Base-by-base conservation (phyloP, 2,888 invertebrate species). In the Diarsia dahlii region DNA sequence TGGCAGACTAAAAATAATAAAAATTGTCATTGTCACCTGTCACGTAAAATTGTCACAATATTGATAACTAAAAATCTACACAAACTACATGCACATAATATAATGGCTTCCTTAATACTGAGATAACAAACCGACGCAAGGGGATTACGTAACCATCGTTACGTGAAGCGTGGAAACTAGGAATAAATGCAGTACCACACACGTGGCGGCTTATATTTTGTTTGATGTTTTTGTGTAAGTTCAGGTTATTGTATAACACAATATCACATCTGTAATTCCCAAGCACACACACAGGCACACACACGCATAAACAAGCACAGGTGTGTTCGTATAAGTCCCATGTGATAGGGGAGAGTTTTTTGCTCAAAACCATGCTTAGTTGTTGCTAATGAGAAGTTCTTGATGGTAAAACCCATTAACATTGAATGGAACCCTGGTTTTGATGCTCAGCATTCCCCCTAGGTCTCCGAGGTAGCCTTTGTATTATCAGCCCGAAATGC, bases 101-200 rank as follows among this genome's bases (percentile, higher is more conserved):
- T 52, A 23, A 52, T 45, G 23, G 23, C 39, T 52, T 20, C 28
- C 23, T 45, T 52, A 28, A 12, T 28, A 52, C 15, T 12, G 15
- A 45, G 39, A 20, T 52, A 71, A 18, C 28, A 71, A 45, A 72
- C 4, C 12, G 28, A 5, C n/a, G 28, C 28, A 72, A 72, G 15
- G 28, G n/a, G 28, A 72, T 54, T 45, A 45, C 28, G 52, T n/a
- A 28, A 72, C 54, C 18, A 56, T 56, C 18, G 18, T 72, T 52
- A 73, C 10, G 18, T 39, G 23, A 23, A 58, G 58, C 18, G 18
- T 23, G 34, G 23, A 23, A 20, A 58, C 72, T 73, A 3, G 34
- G 46, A 23, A 46, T 18, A 9, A 9, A 28, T 58, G 48, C 34
- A 72, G 46, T 58, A 58, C 58, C 28, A 28, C 28, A 23, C 10